A percentile compares a stretch with the other conserved stretches of the same genome.
phyloP scores from a whole-genome alignment of 2,888 invertebrate species.

The Acanthosepion pharaonis region DNA sequence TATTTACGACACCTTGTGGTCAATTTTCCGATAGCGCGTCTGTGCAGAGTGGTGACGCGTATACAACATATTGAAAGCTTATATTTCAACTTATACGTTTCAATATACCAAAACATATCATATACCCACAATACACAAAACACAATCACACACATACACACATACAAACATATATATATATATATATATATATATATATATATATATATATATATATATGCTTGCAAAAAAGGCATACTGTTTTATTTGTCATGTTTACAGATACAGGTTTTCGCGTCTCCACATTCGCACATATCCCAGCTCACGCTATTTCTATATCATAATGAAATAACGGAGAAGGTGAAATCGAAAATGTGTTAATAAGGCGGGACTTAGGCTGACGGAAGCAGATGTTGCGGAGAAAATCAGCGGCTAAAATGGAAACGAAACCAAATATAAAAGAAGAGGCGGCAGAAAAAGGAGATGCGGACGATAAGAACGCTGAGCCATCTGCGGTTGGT shows the following conservation, averaged over 20 bases:
- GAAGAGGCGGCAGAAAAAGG: slow-evolving; percentile 21
- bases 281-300: background rate
- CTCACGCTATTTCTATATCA: background rate
- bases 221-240: background rate
- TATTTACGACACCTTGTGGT: no score
- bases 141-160: background rate
- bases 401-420: slow-evolving; percentile 20
- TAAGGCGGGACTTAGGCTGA: slow-evolving; percentile 9
- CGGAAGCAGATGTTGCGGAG: slow-evolving; percentile 15
- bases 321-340: background rate
- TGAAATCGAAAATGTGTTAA: slow-evolving; percentile 23
- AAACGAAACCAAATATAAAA: background rate
- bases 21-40: no score
- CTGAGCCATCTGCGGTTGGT: background rate
- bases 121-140: background rate
- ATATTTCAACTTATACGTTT: no score
- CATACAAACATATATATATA: background rate
- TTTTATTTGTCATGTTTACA: background rate
- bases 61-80: no score
- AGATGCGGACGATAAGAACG: slow-evolving; percentile 33
- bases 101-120: no score
- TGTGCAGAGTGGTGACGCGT: no score
- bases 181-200: background rate
- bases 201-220: background rate
- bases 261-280: background rate